A percentile compares a stretch with the other conserved stretches of the same genome.
phyloP scores from a whole-genome alignment of 2,797 vertebrate genomes.

The Chelidonichthys spinosus region DNA sequence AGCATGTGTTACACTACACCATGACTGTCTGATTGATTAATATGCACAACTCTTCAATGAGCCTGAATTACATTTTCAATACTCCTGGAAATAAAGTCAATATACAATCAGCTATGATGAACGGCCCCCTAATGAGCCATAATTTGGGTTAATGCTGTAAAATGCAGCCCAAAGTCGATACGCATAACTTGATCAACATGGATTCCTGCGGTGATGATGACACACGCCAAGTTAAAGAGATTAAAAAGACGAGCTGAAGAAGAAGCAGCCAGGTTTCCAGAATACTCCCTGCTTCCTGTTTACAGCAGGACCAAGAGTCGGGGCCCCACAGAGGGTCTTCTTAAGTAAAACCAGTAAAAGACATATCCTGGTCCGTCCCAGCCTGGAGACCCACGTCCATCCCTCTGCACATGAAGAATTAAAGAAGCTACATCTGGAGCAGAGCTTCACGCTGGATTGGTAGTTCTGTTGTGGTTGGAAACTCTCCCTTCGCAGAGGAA shows the following conservation, averaged over 20 bases:
- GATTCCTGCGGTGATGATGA: constrained; percentile 17
- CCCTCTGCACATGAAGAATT: constrained; percentile 39
- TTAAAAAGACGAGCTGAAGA: constrained; percentile 22
- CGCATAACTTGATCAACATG: background rate
- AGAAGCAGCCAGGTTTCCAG: constrained; percentile 39
- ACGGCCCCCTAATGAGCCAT: background rate
- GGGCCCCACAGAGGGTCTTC: constrained; percentile 51
- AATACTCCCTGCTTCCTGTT: constrained; percentile 75
- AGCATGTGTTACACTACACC: background rate
- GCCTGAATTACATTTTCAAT: background rate
- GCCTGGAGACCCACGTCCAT: constrained; percentile 22
- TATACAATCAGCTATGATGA: constrained; percentile 1
- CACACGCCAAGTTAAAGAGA: constrained; percentile 9
- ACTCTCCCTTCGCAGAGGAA: constrained; percentile 51
- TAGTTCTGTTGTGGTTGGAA: constrained; percentile 69
- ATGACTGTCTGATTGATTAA: background rate
- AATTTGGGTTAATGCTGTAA: background rate
- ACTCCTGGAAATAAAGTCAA: background rate
- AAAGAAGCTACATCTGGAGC: constrained; percentile 64
- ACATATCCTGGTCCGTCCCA: constrained; percentile 20
- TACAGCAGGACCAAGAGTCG: constrained; percentile 52
- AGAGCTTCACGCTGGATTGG: constrained; percentile 50
- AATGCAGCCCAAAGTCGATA: background rate
- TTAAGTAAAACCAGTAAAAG: constrained; percentile 31
- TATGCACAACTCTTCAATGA: background rate